These are phyloP conservation scores for Perithous albicinctus DNA, from an alignment of 2,888 invertebrate species.

Conservation along the genomic window DNA sequence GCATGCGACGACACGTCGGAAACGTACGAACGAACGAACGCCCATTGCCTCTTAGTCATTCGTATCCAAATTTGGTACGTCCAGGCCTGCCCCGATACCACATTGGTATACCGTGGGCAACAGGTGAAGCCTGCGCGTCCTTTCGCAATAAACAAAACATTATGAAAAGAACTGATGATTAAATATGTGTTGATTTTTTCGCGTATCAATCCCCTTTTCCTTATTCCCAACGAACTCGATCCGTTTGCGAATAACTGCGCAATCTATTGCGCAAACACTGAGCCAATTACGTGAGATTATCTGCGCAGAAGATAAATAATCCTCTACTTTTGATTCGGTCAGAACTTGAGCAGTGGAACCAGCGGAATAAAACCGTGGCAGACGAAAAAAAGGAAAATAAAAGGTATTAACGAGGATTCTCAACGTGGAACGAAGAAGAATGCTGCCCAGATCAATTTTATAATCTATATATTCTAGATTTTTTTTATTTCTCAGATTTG, in stretches of 20 bases:
- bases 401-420: neutral
- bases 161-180: conserved; percentile 62
- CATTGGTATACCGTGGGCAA: conserved; percentile 77
- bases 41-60: conserved; percentile 84
- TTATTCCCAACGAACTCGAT: neutral
- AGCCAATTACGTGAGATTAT: neutral
- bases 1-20: conserved; percentile 49
- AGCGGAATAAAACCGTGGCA: neutral
- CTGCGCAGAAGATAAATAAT: neutral
- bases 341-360: neutral
- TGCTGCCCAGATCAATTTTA: neutral
- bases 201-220: neutral
- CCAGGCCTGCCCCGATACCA: conserved; percentile 74
- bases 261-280: neutral
- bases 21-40: conserved; percentile 80
- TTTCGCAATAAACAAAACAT: conserved; percentile 82
- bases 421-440: neutral
- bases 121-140: conserved; percentile 66
- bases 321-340: neutral
- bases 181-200: conserved; percentile 12
- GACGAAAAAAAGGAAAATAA: neutral
- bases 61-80: conserved; percentile 80
- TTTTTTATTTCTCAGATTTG: neutral
- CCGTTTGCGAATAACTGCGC: neutral
- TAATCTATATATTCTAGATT: neutral